A percentile compares a stretch with the other conserved stretches of the same genome.
These are phyloP conservation scores for western clawed frog (Xenopus tropicalis) DNA, from an alignment of 2,113 vertebrate genomes.

Conservation along the genomic window DNA sequence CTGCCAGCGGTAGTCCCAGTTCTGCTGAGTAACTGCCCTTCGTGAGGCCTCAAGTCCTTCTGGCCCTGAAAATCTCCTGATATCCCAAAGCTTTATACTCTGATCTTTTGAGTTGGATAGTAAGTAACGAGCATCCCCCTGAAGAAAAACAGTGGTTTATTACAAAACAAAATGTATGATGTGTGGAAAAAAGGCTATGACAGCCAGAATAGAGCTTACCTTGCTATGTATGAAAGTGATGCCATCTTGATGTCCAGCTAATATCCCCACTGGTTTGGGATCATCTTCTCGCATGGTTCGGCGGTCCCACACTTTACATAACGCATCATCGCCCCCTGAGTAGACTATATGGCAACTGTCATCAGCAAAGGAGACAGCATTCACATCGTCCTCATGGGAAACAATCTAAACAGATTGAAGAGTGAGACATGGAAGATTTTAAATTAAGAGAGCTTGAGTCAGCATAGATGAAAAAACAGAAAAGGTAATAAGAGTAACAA, in stretches of 20 bases:
- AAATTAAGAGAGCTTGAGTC: neutral
- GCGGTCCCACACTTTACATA: constrained; percentile 91
- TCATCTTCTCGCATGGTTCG: constrained; percentile 83
- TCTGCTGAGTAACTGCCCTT: constrained; percentile 85
- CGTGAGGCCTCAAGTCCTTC: constrained; percentile 85
- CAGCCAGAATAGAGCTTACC: constrained; percentile 52
- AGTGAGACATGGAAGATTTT: neutral
- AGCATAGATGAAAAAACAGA: neutral
- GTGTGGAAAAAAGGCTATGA: too few relatives aligned
- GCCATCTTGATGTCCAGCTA: constrained; percentile 86
- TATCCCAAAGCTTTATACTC: constrained; percentile 91
- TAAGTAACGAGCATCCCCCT: constrained; percentile 88
- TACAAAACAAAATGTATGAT: too few relatives aligned
- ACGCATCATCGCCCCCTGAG: constrained; percentile 85
- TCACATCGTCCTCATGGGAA: constrained; percentile 88
- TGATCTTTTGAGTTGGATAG: constrained; percentile 94
- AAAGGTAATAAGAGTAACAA: neutral
- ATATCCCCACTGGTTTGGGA: constrained; percentile 83
- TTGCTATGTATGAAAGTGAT: constrained; percentile 94
- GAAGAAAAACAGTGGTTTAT: neutral
- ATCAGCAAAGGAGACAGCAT: constrained; percentile 85
- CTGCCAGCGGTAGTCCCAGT: constrained; percentile 94
- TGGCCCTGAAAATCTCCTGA: constrained; percentile 81
- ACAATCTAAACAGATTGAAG: constrained; percentile 68
- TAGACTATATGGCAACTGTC: constrained; percentile 85